phyloP scores from a whole-genome alignment of 2,797 vertebrate genomes.

The Sebastes trivittatus region DNA sequence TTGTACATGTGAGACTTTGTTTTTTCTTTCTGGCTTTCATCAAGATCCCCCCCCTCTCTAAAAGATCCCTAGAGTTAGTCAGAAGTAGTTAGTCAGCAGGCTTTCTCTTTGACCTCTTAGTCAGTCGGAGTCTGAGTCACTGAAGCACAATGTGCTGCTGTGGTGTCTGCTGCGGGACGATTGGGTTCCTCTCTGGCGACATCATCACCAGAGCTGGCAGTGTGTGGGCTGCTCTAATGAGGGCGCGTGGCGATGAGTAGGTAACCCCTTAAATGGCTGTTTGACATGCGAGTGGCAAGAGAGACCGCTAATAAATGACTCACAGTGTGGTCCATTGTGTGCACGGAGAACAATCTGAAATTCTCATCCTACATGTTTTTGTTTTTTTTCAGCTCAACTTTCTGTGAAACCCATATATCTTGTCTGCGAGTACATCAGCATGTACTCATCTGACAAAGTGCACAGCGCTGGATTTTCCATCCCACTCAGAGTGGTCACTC shows the following conservation, averaged over 20 bases:
- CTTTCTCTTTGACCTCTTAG: constrained; percentile 49
- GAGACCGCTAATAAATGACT: constrained; percentile 48
- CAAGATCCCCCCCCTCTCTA: neutral
- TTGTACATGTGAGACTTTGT: constrained; percentile 8
- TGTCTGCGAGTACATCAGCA: constrained; percentile 40
- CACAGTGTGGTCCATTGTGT: constrained; percentile 63
- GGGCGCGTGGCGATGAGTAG: constrained; percentile 59
- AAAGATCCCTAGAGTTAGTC: constrained; percentile 37
- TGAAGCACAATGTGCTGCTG: constrained; percentile 41
- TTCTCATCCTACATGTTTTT: constrained; percentile 55
- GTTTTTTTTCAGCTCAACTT: constrained; percentile 14
- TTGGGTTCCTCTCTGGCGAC: constrained; percentile 47
- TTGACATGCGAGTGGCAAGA: constrained; percentile 49
- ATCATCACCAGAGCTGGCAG: constrained; percentile 48
- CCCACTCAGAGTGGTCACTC: constrained; percentile 49
- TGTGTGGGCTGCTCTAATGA: constrained; percentile 62
- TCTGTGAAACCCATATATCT: constrained; percentile 71
- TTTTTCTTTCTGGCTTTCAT: constrained; percentile 23
- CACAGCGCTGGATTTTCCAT: constrained; percentile 57
- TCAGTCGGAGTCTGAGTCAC: constrained; percentile 68
- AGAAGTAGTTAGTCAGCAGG: constrained; percentile 25
- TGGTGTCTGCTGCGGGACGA: constrained; percentile 36
- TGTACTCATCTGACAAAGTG: constrained; percentile 45
- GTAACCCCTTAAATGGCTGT: constrained; percentile 42
- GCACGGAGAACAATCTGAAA: constrained; percentile 39